Evolutionary conservation across 2,113 vertebrate genomes (phyloP).

Genomic region (Nymphicus hollandicus): DNA sequence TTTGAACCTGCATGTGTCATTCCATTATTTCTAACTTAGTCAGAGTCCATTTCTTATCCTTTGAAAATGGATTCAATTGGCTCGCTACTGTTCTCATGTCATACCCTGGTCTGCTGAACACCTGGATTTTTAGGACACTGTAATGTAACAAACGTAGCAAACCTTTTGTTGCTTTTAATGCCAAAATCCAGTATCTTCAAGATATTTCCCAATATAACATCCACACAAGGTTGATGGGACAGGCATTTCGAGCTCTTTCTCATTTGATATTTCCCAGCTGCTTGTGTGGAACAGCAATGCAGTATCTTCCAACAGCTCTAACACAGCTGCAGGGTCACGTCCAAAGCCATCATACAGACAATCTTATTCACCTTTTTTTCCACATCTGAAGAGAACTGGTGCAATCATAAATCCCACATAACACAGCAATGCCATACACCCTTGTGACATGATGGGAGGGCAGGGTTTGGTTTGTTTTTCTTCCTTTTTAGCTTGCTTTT

Average conservation of each 20-base stretch:
- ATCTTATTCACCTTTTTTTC: neutral
- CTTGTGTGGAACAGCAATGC: neutral
- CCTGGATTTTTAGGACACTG: neutral
- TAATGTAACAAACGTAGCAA: neutral
- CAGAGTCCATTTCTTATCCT: neutral
- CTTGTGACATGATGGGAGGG: neutral
- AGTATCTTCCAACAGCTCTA: neutral
- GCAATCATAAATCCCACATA: neutral
- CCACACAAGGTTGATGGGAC: neutral
- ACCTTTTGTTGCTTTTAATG: neutral
- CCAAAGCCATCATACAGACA: neutral
- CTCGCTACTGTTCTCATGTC: neutral
- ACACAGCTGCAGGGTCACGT: neutral
- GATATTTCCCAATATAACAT: neutral
- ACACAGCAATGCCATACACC: neutral
- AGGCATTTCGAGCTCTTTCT: neutral
- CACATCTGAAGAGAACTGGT: neutral
- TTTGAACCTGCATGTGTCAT: neutral
- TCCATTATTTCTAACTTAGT: neutral
- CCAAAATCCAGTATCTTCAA: neutral
- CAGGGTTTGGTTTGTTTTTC: neutral
- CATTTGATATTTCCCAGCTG: neutral
- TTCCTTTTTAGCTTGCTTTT: neutral
- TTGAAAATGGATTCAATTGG: neutral
- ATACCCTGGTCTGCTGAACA: neutral